These are phyloP conservation scores for Meles meles DNA, from an alignment of 2,113 vertebrate species.

Conservation along the genomic window DNA sequence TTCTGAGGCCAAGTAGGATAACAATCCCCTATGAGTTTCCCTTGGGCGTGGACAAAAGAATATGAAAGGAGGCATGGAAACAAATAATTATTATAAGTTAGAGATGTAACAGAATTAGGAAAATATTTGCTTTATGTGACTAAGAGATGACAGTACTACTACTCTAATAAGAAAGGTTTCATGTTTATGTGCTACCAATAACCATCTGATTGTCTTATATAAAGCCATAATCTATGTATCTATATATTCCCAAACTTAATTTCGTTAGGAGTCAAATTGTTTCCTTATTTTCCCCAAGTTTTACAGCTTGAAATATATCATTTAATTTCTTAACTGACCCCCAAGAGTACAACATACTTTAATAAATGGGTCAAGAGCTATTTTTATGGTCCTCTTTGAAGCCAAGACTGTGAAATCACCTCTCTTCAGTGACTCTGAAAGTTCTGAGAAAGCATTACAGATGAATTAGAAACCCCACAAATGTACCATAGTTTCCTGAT, in stretches of 20 bases:
- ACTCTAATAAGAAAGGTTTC: not conserved
- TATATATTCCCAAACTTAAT: not conserved
- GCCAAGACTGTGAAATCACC: not conserved
- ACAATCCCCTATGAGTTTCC: not conserved
- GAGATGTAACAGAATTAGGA: not conserved
- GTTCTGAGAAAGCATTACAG: not conserved
- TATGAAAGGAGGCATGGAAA: not conserved
- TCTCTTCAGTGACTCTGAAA: not conserved
- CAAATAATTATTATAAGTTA: not conserved
- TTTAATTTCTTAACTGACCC: not conserved
- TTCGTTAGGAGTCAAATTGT: not conserved
- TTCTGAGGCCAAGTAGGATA: not conserved
- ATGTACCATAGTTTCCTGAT: conserved; percentile 5
- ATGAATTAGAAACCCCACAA: conserved; percentile 1
- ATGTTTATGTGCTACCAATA: not conserved
- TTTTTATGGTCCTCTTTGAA: not conserved
- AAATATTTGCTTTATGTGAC: not conserved
- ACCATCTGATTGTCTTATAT: too few relatives aligned
- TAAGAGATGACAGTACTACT: not conserved
- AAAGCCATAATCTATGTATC: not conserved
- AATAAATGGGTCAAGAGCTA: not conserved
- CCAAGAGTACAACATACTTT: not conserved
- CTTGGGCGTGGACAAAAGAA: not conserved
- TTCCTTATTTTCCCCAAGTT: not conserved
- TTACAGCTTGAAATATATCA: not conserved